Base-by-base conservation (phyloP, 1,140 invertebrate species). In the Drosophila parabipectinata region DNA sequence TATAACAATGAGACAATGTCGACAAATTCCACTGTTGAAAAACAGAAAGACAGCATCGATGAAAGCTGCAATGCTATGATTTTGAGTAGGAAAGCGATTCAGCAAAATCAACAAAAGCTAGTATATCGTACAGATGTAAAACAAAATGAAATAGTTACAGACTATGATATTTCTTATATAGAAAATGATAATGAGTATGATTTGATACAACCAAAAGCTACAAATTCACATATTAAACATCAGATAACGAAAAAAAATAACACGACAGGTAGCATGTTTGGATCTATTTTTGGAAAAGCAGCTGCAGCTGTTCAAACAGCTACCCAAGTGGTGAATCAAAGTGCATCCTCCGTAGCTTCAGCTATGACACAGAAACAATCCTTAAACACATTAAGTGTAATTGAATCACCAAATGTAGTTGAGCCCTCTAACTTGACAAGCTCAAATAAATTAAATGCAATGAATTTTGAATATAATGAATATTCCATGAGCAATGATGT, bases 341-440 rank as follows among this genome's bases (percentile, higher is more conserved):
- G 90, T 26, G 82, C 92, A 26, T 81, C 90, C 41, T 88, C 92
- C 12, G 90, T 91, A 15, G 91, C 90, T 24, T 91, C 87, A 48
- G 89, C 90, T 64, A 92, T 93, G 73, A 92, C 92, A 61, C 93
- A 92, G 69, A 93, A 93, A 76, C 77, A 64, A 37, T 14, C 52
- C 10, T 24, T 81, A 75, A 71, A 21, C 53, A 50, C 9, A 2
- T 10, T n/a, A 14, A 45, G 50, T 34, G 39, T 8, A 12, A 26
- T 34, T 0, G 37, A 58, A 18, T 47, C 47, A n/a, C 10, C 63
- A 30, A 72, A 57, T 72, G 26, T 48, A 26, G 34, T 24, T 1
- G 50, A 41, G 12, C 41, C 28, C 10, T 34, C 15, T 12, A 21
- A 48, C 14, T 8, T 44, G 5, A 21, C 50, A 10, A 12, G 18